phyloP scores from a whole-genome alignment of 2,797 vertebrate genomes.

The Australoheros facetus region DNA sequence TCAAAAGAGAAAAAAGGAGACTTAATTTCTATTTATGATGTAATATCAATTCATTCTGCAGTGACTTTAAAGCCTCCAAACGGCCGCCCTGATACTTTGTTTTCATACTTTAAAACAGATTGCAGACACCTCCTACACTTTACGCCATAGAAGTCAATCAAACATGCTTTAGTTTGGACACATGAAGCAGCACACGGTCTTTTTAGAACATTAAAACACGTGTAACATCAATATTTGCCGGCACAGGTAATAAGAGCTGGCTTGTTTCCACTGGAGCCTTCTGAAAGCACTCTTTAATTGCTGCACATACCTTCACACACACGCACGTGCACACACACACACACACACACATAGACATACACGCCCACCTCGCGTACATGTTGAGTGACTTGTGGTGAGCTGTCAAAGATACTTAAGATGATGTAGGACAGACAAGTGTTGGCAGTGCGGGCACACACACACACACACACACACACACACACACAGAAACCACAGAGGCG shows the following conservation, averaged over 20 bases:
- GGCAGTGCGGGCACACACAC: constrained; percentile 13
- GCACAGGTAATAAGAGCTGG: constrained; percentile 9
- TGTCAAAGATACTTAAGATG: constrained; percentile 87
- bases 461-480: constrained; percentile 14
- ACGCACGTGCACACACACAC: neutral
- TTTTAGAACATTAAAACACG: neutral
- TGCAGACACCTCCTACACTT: neutral
- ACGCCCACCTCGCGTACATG: constrained; percentile 18
- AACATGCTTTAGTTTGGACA: neutral
- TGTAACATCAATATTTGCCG: constrained; percentile 32
- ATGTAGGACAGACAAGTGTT: constrained; percentile 81
- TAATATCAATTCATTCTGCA: fast-evolving
- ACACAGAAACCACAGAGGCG: constrained; percentile 34
- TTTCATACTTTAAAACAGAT: neutral
- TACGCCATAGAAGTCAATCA: neutral
- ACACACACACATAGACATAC: constrained; percentile 13
- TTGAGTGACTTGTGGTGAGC: constrained; percentile 86
- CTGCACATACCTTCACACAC: constrained; percentile 13
- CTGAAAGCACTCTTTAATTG: constrained; percentile 22
- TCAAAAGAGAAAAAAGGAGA: neutral
- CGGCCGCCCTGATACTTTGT: neutral
- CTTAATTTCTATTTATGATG: neutral
- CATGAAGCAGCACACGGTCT: neutral
- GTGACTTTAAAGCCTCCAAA: neutral
- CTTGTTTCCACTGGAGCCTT: constrained; percentile 28